phyloP scores from a whole-genome alignment of 2,888 invertebrate species.

The Leptopilina syphax region DNA sequence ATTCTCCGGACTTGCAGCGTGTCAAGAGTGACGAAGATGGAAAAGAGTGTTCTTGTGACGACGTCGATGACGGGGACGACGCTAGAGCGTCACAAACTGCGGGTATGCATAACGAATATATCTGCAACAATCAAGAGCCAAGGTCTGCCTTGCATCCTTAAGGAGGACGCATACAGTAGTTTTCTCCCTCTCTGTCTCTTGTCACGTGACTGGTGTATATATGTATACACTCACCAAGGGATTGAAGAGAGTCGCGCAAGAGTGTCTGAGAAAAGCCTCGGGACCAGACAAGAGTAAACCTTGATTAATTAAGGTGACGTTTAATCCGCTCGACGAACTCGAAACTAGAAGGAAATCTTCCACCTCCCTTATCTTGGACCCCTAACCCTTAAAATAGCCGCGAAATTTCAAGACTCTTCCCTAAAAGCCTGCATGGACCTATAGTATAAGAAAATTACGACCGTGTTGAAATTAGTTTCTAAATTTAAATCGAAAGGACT shows the following conservation, averaged over 20 bases:
- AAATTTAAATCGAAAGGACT: constrained; percentile 20
- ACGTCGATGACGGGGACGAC: neutral
- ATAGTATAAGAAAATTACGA: neutral
- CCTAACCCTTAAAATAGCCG: constrained; percentile 33
- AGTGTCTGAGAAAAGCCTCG: constrained; percentile 1
- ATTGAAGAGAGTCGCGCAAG: neutral
- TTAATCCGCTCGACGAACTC: constrained; percentile 55
- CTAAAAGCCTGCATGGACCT: neutral
- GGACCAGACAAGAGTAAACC: constrained; percentile 47
- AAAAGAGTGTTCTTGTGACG: neutral
- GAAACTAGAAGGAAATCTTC: constrained; percentile 43
- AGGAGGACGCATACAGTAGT: constrained; percentile 15
- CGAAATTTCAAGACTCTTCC: constrained; percentile 34
- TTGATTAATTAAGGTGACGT: constrained; percentile 59
- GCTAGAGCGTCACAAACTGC: neutral
- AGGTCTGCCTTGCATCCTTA: constrained; percentile 30
- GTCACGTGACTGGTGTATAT: constrained; percentile 1
- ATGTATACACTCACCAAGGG: too few relatives aligned
- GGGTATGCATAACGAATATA: constrained; percentile 39
- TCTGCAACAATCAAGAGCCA: constrained; percentile 25
- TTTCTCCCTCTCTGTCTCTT: constrained; percentile 11
- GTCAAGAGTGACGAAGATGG: constrained; percentile 23
- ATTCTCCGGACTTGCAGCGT: neutral
- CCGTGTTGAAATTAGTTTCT: neutral
- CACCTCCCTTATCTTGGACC: neutral